These are phyloP conservation scores for Phainopepla nitens DNA, from an alignment of 2,113 vertebrate species.

Conservation along the genomic window DNA sequence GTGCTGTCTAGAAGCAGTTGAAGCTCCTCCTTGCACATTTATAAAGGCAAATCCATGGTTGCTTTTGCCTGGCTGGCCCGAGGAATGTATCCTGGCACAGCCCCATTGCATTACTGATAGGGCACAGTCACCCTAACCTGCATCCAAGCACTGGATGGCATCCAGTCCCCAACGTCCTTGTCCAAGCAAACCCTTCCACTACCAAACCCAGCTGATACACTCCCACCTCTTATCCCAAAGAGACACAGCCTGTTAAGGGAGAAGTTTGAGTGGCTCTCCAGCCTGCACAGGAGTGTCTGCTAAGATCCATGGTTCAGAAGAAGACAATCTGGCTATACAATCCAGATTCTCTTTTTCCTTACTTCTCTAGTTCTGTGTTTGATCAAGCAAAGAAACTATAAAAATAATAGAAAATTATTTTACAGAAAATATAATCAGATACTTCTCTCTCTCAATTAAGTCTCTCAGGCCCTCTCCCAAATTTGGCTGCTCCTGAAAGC, in stretches of 20 bases:
- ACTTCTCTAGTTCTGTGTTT: not conserved
- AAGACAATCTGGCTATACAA: not conserved
- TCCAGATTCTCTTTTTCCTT: not conserved
- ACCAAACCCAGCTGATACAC: not conserved
- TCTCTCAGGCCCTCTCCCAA: not conserved
- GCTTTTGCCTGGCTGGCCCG: not conserved
- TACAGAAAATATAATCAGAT: not conserved
- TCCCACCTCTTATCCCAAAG: not conserved
- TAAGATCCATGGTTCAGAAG: not conserved
- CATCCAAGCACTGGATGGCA: not conserved
- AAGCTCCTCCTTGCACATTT: not conserved
- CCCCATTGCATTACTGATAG: not conserved
- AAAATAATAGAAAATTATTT: not conserved
- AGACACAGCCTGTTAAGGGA: not conserved
- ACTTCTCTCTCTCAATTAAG: not conserved
- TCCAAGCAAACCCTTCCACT: not conserved
- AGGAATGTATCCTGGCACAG: not conserved
- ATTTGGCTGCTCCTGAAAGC: not conserved
- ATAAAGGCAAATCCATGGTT: not conserved
- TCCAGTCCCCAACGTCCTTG: not conserved
- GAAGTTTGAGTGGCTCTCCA: not conserved
- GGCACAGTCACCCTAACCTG: not conserved
- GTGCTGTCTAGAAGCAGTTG: not conserved
- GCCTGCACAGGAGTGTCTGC: not conserved
- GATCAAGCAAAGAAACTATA: not conserved